A percentile compares a stretch with the other conserved stretches of the same genome.
phyloP scores from a whole-genome alignment of 2,797 vertebrate species.

The Denticeps clupeoides region DNA sequence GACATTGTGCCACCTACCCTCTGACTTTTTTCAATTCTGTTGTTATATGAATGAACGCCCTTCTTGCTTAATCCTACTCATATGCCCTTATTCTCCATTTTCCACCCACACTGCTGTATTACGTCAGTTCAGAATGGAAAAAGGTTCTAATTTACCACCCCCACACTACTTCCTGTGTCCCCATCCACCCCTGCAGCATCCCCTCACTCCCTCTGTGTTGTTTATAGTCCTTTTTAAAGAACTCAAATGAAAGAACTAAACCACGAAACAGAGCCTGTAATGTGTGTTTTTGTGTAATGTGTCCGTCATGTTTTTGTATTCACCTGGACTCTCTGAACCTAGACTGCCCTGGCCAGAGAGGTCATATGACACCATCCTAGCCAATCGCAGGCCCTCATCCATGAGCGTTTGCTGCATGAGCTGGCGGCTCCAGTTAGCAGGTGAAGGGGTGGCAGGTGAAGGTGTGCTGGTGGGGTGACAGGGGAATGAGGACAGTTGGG shows the following conservation, averaged over 20 bases:
- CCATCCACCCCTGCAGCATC: slow-evolving; percentile 40
- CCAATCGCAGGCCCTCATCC: slow-evolving; percentile 92
- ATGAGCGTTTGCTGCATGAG: slow-evolving; percentile 94
- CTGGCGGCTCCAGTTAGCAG: slow-evolving; percentile 83
- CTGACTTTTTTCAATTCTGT: slow-evolving; percentile 67
- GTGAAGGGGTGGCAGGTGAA: slow-evolving; percentile 69
- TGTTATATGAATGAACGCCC: slow-evolving; percentile 73
- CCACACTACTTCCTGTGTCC: slow-evolving; percentile 55
- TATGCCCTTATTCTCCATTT: slow-evolving; percentile 56
- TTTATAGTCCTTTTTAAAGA: background rate
- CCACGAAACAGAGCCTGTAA: too few relatives aligned
- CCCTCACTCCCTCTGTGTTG: slow-evolving; percentile 44
- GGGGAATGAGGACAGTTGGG: slow-evolving; percentile 64
- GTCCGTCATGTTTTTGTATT: slow-evolving; percentile 31
- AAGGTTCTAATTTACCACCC: slow-evolving; percentile 48
- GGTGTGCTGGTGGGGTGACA: slow-evolving; percentile 67
- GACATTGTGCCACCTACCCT: too few relatives aligned
- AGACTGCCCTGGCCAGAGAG: slow-evolving; percentile 72
- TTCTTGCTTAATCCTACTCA: slow-evolving; percentile 73
- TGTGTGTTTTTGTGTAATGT: background rate
- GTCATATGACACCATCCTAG: slow-evolving; percentile 87
- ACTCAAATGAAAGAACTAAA: slow-evolving; percentile 9
- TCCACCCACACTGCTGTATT: slow-evolving; percentile 47
- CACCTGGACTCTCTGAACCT: slow-evolving; percentile 76
- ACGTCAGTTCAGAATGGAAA: slow-evolving; percentile 46